A percentile compares a stretch with the other conserved stretches of the same genome.
Evolutionary conservation across 2,797 vertebrate genomes (phyloP).

Genomic region (Gobionotothen gibberifrons): DNA sequence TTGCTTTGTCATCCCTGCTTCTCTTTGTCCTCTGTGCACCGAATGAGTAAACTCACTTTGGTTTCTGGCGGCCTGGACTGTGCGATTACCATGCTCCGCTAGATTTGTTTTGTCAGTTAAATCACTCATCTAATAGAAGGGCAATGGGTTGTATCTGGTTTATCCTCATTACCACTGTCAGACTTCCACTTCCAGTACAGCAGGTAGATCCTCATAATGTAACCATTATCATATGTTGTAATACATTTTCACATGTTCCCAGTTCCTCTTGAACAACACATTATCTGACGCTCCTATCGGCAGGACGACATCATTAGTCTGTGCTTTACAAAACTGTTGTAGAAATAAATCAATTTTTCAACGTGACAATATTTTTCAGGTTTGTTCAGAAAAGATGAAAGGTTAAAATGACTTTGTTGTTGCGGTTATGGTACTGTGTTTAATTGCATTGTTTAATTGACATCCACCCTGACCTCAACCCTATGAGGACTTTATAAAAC

Average conservation of each 20-base stretch:
- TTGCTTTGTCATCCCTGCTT: conserved; percentile 5
- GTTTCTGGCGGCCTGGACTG: conserved; percentile 1
- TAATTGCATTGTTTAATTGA: not conserved
- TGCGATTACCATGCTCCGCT: conserved; percentile 3
- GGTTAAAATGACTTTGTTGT: not conserved
- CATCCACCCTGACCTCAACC: not conserved
- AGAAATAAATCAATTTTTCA: not conserved
- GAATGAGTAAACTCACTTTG: conserved; percentile 19
- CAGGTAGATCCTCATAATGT: not conserved
- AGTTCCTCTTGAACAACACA: not conserved
- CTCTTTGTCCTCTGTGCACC: conserved; percentile 16
- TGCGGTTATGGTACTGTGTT: not conserved
- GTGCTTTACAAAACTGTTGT: not conserved
- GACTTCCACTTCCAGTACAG: not conserved
- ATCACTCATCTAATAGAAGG: conserved; percentile 4
- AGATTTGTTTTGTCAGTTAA: not conserved
- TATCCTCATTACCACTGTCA: conserved; percentile 5
- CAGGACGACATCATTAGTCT: not conserved
- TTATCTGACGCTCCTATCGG: not conserved
- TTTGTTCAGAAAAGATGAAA: not conserved
- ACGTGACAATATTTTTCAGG: not conserved
- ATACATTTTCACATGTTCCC: not conserved
- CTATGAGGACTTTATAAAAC: not conserved
- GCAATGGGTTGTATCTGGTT: not conserved
- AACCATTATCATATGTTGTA: not conserved